Base-by-base conservation (phyloP, 2,888 invertebrate species). In the Himalopsyche japonica region DNA sequence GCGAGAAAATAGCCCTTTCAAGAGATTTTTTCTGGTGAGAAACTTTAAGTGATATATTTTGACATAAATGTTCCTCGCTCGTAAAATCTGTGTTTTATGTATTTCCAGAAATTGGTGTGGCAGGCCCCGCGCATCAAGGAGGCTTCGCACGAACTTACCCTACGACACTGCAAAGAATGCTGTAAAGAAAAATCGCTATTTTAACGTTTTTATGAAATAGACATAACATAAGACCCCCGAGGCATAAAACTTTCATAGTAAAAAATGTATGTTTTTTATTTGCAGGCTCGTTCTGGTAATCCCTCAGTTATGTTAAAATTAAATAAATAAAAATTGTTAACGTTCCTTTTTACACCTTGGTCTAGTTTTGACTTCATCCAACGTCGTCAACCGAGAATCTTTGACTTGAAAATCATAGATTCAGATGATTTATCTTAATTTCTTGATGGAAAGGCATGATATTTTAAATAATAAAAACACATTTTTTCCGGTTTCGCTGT, bases 11-110 rank as follows among this genome's bases (percentile, higher is more conserved):
- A 20, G 24, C 20, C 57, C 57, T 24, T 57, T 57, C 24, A n/a
- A 57, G 20, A 24, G 20, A 10, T 20, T 57, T 57, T 57, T 57
- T 57, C 24, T 24, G n/a, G 57, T 12, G 43, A 37, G 20, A 79
- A 79, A 79, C 37, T 79, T 82, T 79, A 79, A 82, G 82, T 82
- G 82, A 82, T 82, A 82, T 82, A 82, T 82, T 79, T 47, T 37
- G 57, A 57, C 76, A 34, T 64, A 43, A 82, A 79, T 79, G 79
- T 79, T 64, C 82, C 34, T 34, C n/a, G 82, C 79, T 82, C 82
- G 82, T 82, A 82, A 82, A 82, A 82, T 43, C 64, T 18, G 82
- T 34, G 82, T 70, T 82, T 82, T 82, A 82, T 64, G 79, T 70
- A 34, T 70, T 82, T 70, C n/a, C 10, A 37, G 82, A 82, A 82